phyloP scores from a whole-genome alignment of 2,113 vertebrate species.

The Ammodytes dubius region DNA sequence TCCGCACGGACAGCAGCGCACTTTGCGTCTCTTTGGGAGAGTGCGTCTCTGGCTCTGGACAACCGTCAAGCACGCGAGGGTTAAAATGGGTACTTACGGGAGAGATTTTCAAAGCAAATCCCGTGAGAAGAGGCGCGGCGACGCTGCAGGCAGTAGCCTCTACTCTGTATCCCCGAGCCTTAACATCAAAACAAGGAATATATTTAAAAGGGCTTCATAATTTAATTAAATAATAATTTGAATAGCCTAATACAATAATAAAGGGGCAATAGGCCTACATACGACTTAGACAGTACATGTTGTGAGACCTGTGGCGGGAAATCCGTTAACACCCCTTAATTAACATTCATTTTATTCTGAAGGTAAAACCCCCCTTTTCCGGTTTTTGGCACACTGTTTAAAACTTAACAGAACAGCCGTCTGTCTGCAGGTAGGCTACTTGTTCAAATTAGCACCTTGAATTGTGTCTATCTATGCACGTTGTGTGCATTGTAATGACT shows the following conservation, averaged over 20 bases:
- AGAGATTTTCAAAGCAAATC: constrained; percentile 47
- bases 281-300: background rate
- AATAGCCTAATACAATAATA: too few species aligned
- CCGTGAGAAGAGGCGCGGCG: accelerated
- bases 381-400: background rate
- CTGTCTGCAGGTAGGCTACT: background rate
- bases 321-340: background rate
- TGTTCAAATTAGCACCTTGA: background rate
- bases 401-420: constrained; percentile 4
- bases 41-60: background rate
- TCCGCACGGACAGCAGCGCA: constrained; percentile 16
- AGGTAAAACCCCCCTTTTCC: background rate
- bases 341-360: constrained; percentile 51
- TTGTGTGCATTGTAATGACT: background rate
- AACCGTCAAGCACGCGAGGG: accelerated
- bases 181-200: background rate
- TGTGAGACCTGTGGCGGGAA: background rate
- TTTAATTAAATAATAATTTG: too few species aligned
- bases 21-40: constrained; percentile 19
- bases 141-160: background rate
- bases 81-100: background rate
- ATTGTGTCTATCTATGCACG: background rate
- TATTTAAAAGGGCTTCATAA: background rate
- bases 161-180: background rate
- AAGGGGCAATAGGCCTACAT: background rate